Percentiles rank a stretch among this genome's conserved stretches.
Conservation (phyloP, 2,797 vertebrate genomes). For the Coracias cyanogaster region DNA sequence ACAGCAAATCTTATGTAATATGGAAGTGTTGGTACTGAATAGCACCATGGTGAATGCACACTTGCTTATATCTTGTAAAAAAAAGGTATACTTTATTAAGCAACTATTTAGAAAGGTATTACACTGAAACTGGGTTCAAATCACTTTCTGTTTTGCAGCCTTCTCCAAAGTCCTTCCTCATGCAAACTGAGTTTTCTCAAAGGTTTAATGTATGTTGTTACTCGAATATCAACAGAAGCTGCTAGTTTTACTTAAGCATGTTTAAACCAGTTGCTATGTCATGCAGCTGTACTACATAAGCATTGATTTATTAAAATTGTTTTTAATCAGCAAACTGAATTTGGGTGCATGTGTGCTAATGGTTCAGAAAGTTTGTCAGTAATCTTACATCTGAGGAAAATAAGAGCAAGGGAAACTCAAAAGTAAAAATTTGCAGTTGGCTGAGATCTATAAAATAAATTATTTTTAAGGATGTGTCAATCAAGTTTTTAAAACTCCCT, state of each 20-base stretch:
- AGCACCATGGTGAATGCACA: neutral
- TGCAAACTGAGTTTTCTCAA: neutral
- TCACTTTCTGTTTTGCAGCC: neutral
- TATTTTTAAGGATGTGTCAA: neutral
- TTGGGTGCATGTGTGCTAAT: neutral
- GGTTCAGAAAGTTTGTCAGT: conserved; percentile 3
- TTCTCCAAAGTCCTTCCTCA: neutral
- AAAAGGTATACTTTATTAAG: neutral
- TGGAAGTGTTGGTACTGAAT: neutral
- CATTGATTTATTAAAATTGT: neutral
- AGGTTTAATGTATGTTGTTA: neutral
- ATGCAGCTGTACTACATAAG: neutral
- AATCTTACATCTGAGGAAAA: neutral
- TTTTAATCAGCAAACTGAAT: neutral
- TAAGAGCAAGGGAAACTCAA: conserved; percentile 5
- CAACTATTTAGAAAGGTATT: neutral
- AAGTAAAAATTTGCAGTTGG: neutral
- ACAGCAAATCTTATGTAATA: neutral
- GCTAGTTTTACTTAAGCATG: neutral
- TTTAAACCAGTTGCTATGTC: neutral
- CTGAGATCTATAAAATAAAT: conserved; percentile 30
- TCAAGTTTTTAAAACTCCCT: conserved; percentile 33
- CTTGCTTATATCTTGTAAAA: neutral
- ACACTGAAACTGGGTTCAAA: neutral
- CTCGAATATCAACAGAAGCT: neutral